Conservation (phyloP, 2,888 invertebrate genomes). For the Acronicta leporina region DNA sequence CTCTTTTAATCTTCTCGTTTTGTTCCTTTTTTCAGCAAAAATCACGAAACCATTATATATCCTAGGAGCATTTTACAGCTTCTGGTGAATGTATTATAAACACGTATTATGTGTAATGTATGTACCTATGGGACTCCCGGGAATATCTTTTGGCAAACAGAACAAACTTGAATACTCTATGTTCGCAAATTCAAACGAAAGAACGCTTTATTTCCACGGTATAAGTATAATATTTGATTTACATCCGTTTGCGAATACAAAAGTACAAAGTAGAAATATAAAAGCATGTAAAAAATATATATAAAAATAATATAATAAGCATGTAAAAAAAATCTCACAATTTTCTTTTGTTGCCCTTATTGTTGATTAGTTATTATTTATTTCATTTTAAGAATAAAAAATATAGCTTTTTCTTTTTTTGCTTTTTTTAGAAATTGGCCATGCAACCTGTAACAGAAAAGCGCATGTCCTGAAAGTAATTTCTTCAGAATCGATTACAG, state of each 20-base stretch:
- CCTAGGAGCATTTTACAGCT: constrained; percentile 47
- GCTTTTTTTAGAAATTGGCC: constrained; percentile 18
- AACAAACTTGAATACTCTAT: constrained; percentile 46
- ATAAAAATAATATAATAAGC: constrained; percentile 38
- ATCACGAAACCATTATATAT: constrained; percentile 49
- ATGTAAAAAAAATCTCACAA: constrained; percentile 46
- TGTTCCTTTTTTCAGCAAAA: constrained; percentile 23
- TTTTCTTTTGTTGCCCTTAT: constrained; percentile 49
- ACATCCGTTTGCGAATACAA: constrained; percentile 19
- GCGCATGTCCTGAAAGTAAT: no score
- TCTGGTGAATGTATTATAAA: constrained; percentile 53
- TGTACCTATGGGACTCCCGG: constrained; percentile 48
- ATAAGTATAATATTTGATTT: constrained; percentile 37
- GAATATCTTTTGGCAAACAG: constrained; percentile 56
- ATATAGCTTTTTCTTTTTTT: constrained; percentile 17
- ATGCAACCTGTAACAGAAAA: constrained; percentile 4
- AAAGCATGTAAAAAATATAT: constrained; percentile 37
- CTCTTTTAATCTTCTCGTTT: constrained; percentile 36
- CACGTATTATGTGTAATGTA: constrained; percentile 51
- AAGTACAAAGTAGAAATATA: constrained; percentile 42
- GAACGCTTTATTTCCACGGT: constrained; percentile 23
- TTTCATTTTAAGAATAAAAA: constrained; percentile 38
- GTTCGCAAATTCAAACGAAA: constrained; percentile 34
- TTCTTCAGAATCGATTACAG: no score
- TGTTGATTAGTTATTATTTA: constrained; percentile 48